Evolutionary conservation across 2,888 invertebrate species (phyloP).

Genomic region (Adelphocoris suturalis): DNA sequence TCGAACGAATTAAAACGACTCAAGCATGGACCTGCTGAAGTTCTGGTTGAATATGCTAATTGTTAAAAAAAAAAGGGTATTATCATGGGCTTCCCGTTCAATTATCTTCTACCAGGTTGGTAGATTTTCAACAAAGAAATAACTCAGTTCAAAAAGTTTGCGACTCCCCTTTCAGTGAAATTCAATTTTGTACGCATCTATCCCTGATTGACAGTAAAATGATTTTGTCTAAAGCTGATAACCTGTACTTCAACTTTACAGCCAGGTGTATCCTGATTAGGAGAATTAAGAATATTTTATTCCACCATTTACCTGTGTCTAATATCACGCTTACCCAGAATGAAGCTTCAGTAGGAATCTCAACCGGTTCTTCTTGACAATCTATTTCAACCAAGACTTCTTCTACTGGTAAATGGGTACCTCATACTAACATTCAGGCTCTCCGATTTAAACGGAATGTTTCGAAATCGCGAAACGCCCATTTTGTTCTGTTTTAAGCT

Average conservation of each 20-base stretch:
- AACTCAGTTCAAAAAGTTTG: conserved; percentile 1
- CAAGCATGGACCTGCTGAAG: conserved; percentile 23
- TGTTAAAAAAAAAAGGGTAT: neutral
- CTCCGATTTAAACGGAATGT: no score
- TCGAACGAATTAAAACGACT: conserved; percentile 22
- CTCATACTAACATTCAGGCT: no score
- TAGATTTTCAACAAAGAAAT: conserved; percentile 8
- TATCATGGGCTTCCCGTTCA: conserved; percentile 26
- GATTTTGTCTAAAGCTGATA: neutral
- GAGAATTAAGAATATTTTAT: neutral
- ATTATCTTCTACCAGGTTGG: conserved; percentile 3
- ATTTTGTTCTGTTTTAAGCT: no score
- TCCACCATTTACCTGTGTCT: no score
- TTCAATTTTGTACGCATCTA: neutral
- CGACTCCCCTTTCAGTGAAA: neutral
- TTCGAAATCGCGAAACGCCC: no score
- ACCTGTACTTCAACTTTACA: neutral
- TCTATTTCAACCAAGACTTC: no score
- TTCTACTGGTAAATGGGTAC: conserved; percentile 12
- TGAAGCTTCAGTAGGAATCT: no score
- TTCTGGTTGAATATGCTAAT: neutral
- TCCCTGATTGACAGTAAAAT: neutral
- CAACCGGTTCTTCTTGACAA: no score
- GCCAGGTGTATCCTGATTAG: neutral
- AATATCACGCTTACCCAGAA: no score